These are phyloP conservation scores for Morpho deidamia DNA, from an alignment of 2,888 invertebrate genomes.

Conservation along the genomic window DNA sequence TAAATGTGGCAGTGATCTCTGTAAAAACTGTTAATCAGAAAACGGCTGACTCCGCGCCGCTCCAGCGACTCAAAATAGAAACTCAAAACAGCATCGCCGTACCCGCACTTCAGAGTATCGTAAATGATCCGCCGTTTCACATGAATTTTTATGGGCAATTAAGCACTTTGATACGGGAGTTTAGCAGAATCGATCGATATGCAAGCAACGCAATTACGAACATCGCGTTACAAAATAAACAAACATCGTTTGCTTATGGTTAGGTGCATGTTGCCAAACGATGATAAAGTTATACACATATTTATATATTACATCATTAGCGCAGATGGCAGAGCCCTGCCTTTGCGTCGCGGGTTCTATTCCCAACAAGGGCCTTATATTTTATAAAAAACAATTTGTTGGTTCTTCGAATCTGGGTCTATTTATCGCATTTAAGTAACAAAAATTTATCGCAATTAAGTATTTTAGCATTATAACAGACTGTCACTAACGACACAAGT, in stretches of 20 bases:
- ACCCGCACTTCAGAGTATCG: slow-evolving; percentile 46
- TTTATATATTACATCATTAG: not conserved
- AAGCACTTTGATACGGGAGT: slow-evolving; percentile 41
- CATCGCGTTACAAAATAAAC: slow-evolving; percentile 39
- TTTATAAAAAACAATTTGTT: no score
- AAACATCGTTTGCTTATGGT: slow-evolving; percentile 1
- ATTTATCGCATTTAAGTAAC: no score
- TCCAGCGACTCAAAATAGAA: slow-evolving; percentile 57
- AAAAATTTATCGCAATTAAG: no score
- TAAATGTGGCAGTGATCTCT: slow-evolving; percentile 41
- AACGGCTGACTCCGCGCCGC: slow-evolving; percentile 40
- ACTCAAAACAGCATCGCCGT: slow-evolving; percentile 42
- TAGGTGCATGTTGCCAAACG: not conserved
- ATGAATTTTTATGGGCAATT: slow-evolving; percentile 52
- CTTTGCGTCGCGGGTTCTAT: no score
- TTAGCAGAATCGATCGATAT: slow-evolving; percentile 31
- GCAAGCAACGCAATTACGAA: slow-evolving; percentile 19
- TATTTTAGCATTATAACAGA: no score
- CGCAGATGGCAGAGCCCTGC: no score
- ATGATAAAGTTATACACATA: not conserved
- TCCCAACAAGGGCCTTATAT: no score
- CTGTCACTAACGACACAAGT: no score
- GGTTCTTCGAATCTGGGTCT: no score
- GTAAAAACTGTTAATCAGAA: slow-evolving; percentile 59
- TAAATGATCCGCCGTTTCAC: slow-evolving; percentile 44